Percentiles rank a stretch among this genome's conserved stretches.
phyloP scores from a whole-genome alignment of 2,888 invertebrate genomes.

The Dolichopus griseipennis region DNA sequence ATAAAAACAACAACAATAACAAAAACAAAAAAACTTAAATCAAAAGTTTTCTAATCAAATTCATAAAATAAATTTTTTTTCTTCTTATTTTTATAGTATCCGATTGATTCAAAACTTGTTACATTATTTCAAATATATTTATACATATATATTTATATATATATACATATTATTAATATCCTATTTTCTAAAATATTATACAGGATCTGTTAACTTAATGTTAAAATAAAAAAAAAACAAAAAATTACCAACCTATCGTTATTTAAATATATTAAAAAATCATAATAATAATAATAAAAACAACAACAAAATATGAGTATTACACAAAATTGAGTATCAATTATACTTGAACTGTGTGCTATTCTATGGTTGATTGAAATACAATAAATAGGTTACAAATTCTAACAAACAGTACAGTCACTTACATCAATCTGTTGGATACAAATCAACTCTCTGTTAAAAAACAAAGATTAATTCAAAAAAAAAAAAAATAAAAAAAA shows the following conservation, averaged over 20 bases:
- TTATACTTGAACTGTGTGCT: background rate
- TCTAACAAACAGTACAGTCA: background rate
- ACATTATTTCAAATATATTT: no score
- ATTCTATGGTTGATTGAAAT: background rate
- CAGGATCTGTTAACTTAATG: background rate
- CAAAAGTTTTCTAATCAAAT: slow-evolving; percentile 1
- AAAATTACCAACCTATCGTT: background rate
- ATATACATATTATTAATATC: no score
- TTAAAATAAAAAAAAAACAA: background rate
- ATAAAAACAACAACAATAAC: no score
- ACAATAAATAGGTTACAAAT: background rate
- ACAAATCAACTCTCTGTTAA: no score
- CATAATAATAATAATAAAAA: background rate
- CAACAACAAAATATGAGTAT: background rate
- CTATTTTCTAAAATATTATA: background rate
- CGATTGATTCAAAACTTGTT: no score
- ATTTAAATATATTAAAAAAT: background rate
- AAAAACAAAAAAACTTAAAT: background rate
- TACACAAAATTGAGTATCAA: background rate
- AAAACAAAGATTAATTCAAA: no score
- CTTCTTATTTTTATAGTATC: no score
- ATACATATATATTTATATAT: no score
- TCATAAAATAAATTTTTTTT: background rate
- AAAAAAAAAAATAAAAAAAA: no score
- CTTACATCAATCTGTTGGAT: background rate